These are phyloP conservation scores for Thaumatotibia leucotreta DNA, from an alignment of 1,140 invertebrate genomes.

Conservation along the genomic window DNA sequence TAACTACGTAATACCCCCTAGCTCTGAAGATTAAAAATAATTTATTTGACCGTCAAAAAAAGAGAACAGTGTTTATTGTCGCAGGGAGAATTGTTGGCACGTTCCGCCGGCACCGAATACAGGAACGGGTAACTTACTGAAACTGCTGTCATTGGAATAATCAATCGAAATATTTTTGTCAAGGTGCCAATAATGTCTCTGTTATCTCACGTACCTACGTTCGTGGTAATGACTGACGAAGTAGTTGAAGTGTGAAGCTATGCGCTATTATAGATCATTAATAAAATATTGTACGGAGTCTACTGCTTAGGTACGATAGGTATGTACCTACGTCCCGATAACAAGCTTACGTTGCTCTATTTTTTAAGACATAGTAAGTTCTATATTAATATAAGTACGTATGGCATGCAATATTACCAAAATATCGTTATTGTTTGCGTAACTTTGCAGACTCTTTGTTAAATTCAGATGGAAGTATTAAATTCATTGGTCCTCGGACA, in stretches of 20 bases:
- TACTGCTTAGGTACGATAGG: too few relatives aligned
- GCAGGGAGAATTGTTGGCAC: slow-evolving; percentile 67
- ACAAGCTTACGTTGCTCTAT: too few relatives aligned
- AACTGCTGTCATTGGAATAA: slow-evolving; percentile 24
- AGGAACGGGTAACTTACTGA: slow-evolving; percentile 27
- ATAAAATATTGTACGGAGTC: too few relatives aligned
- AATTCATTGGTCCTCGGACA: too few relatives aligned
- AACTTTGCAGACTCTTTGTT: too few relatives aligned
- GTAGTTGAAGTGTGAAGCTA: neutral
- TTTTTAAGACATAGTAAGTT: too few relatives aligned
- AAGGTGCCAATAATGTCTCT: neutral
- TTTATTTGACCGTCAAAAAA: slow-evolving; percentile 60
- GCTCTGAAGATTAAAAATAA: slow-evolving; percentile 45
- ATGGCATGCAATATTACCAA: too few relatives aligned
- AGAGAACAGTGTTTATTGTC: slow-evolving; percentile 52
- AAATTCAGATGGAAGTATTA: too few relatives aligned
- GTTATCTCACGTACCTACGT: neutral
- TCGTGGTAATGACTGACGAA: neutral
- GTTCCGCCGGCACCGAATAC: slow-evolving; percentile 35
- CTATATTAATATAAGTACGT: too few relatives aligned
- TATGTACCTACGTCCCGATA: too few relatives aligned
- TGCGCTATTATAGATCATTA: too few relatives aligned
- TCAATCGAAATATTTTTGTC: slow-evolving; percentile 24
- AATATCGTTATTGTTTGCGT: too few relatives aligned
- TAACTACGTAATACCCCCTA: neutral